Conservation (phyloP, 2,888 invertebrate species). For the Prosopocoilus inquinatus region DNA sequence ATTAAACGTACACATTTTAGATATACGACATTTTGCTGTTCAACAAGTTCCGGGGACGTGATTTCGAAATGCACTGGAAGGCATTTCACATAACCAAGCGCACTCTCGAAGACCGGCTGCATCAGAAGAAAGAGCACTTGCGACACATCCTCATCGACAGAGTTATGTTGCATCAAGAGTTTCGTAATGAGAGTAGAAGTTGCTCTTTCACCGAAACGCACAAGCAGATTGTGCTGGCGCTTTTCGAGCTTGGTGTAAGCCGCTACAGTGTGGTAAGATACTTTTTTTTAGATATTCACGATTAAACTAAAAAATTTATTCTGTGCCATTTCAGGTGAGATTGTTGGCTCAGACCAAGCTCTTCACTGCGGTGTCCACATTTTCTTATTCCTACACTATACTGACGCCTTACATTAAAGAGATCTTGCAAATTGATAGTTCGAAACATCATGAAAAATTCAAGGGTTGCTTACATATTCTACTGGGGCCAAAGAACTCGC, state of each 20-base stretch:
- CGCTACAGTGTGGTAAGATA: slow-evolving; percentile 63
- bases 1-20: slow-evolving; percentile 44
- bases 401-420: slow-evolving; percentile 63
- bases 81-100: slow-evolving; percentile 63
- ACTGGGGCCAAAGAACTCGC: slow-evolving; percentile 63
- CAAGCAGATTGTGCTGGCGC: slow-evolving; percentile 57
- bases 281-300: background rate
- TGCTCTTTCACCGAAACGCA: slow-evolving; percentile 61
- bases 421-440: slow-evolving; percentile 61
- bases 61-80: slow-evolving; percentile 66
- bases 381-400: slow-evolving; percentile 68
- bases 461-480: slow-evolving; percentile 80
- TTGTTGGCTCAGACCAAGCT: slow-evolving; percentile 66
- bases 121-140: slow-evolving; percentile 60
- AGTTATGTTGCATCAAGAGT: slow-evolving; percentile 65
- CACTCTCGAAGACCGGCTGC: slow-evolving; percentile 62
- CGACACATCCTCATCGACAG: slow-evolving; percentile 66
- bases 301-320: slow-evolving; percentile 5
- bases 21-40: slow-evolving; percentile 66
- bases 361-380: slow-evolving; percentile 61
- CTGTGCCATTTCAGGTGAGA: slow-evolving; percentile 54
- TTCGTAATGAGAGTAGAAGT: slow-evolving; percentile 50
- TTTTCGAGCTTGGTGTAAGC: slow-evolving; percentile 63
- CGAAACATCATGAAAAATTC: slow-evolving; percentile 64
- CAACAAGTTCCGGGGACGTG: slow-evolving; percentile 55